Conservation (phyloP, 2,888 invertebrate species). For the Apomyelois bistriatella region DNA sequence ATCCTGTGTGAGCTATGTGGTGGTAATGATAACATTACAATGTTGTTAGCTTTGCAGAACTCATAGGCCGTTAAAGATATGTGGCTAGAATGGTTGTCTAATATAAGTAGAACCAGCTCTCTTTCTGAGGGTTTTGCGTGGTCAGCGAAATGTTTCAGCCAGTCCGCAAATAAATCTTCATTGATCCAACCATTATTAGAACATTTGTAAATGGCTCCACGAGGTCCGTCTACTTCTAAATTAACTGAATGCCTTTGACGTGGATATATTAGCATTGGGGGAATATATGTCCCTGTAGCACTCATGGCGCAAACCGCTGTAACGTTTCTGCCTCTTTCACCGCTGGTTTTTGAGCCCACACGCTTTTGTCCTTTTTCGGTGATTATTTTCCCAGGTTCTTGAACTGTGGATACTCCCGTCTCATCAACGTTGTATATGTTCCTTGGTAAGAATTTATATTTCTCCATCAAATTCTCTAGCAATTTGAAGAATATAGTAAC, state of each 20-base stretch:
- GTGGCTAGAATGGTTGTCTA: constrained; percentile 35
- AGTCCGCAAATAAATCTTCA: constrained; percentile 30
- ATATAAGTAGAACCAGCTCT: constrained; percentile 28
- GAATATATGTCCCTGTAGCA: constrained; percentile 19
- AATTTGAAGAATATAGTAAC: constrained; percentile 16
- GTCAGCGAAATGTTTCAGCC: constrained; percentile 35
- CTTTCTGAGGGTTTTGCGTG: constrained; percentile 22
- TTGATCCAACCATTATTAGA: constrained; percentile 29
- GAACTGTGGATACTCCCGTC: constrained; percentile 31
- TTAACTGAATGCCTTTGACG: constrained; percentile 15
- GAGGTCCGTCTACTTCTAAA: constrained; percentile 23
- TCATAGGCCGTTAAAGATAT: constrained; percentile 26
- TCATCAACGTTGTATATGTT: constrained; percentile 44
- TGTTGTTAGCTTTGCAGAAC: constrained; percentile 21
- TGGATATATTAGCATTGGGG: constrained; percentile 24
- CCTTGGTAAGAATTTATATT: constrained; percentile 19
- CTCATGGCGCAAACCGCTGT: constrained; percentile 18
- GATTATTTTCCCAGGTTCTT: too few species aligned
- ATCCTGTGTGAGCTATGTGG: constrained; percentile 29
- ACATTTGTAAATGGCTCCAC: constrained; percentile 23
- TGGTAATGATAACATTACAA: constrained; percentile 24
- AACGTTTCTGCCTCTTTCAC: constrained; percentile 19
- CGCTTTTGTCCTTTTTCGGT: too few species aligned
- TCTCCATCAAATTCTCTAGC: constrained; percentile 13
- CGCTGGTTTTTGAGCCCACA: background rate